Percentiles rank a stretch among this genome's conserved stretches.
phyloP scores from a whole-genome alignment of 2,888 invertebrate species.

The Synanthedon vespiformis region DNA sequence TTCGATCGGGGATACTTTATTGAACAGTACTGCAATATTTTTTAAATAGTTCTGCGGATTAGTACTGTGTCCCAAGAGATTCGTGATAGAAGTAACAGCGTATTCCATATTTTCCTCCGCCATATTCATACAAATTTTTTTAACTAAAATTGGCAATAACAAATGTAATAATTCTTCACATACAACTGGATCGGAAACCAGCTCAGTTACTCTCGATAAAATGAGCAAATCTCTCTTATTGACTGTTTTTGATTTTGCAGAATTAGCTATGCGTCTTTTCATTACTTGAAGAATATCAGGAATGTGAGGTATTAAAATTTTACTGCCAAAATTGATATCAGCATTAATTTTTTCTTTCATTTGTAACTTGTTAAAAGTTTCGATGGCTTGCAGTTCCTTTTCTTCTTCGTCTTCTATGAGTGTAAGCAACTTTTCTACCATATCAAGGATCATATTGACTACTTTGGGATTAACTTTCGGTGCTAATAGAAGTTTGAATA shows the following conservation, averaged over 20 bases:
- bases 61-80: slow-evolving; percentile 78
- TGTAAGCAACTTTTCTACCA: slow-evolving; percentile 80
- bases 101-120: slow-evolving; percentile 78
- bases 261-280: slow-evolving; percentile 73
- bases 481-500: slow-evolving; percentile 79
- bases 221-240: slow-evolving; percentile 79
- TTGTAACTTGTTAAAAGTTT: slow-evolving; percentile 42
- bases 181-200: slow-evolving; percentile 75
- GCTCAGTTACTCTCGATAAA: slow-evolving; percentile 80
- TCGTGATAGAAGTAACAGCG: slow-evolving; percentile 78
- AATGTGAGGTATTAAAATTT: slow-evolving; percentile 80
- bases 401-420: slow-evolving; percentile 72
- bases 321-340: slow-evolving; percentile 77
- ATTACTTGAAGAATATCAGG: slow-evolving; percentile 77
- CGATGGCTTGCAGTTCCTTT: slow-evolving; percentile 42
- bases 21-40: slow-evolving; percentile 79
- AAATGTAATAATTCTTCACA: slow-evolving; percentile 79
- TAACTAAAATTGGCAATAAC: slow-evolving; percentile 77
- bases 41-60: slow-evolving; percentile 76
- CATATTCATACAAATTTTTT: slow-evolving; percentile 70
- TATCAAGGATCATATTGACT: slow-evolving; percentile 75
- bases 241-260: slow-evolving; percentile 68
- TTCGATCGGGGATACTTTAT: slow-evolving; percentile 73
- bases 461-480: slow-evolving; percentile 77
- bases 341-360: slow-evolving; percentile 12